A percentile compares a stretch with the other conserved stretches of the same genome.
Evolutionary conservation across 2,888 invertebrate species (phyloP).

Genomic region (Lycia hirtaria): DNA sequence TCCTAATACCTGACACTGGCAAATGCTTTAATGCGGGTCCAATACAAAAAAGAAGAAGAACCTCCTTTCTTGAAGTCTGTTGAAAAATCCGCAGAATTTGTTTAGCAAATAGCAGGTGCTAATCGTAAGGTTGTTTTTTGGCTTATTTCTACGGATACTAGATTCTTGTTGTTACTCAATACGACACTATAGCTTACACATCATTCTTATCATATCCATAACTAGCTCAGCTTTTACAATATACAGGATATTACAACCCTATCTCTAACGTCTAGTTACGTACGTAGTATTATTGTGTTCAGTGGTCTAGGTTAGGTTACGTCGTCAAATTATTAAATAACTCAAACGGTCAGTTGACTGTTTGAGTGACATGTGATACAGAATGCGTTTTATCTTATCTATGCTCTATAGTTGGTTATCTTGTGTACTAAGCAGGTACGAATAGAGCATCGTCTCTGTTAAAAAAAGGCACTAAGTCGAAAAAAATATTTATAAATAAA

Average conservation of each 20-base stretch:
- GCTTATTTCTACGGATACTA: neutral
- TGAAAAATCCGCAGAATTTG: no score
- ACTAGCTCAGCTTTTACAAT: neutral
- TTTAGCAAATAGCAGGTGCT: no score
- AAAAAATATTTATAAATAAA: no score
- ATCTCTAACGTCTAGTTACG: slow-evolving; percentile 18
- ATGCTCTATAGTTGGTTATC: neutral
- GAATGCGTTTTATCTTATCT: neutral
- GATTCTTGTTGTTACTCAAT: neutral
- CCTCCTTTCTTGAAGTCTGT: no score
- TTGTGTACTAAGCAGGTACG: neutral
- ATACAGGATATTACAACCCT: neutral
- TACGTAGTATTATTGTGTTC: no score
- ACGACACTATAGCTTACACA: neutral
- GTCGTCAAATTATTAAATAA: neutral
- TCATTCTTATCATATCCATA: neutral
- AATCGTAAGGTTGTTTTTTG: no score
- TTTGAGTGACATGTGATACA: slow-evolving; percentile 1
- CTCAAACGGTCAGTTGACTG: no score
- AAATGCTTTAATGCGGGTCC: no score
- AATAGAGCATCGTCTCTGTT: no score
- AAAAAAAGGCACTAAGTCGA: no score
- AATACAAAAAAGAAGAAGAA: no score
- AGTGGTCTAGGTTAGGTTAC: slow-evolving; percentile 18
- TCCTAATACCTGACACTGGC: no score